Evolutionary conservation across 2,888 invertebrate genomes (phyloP), one percentile per base, ranked within the genome.

Genomic region (Charanyca ferruginea): DNA sequence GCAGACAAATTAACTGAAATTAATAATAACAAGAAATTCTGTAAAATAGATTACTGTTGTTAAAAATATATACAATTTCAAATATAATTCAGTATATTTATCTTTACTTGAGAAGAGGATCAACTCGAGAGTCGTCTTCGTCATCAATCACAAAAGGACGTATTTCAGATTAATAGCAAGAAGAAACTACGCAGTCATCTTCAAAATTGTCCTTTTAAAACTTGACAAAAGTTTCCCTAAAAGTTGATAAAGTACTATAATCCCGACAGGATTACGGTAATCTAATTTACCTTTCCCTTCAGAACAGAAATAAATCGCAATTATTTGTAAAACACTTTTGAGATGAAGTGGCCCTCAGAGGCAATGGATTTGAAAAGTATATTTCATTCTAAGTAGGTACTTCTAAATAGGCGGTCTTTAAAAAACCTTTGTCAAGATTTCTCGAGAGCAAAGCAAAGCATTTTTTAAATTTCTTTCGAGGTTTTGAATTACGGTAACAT

Each of bases 171-270:
- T 68, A 67, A 65, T 60, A 64, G 51, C 28, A 57, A 35, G 25
- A 45, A 47, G 11, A 62, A 75, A 64, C 18, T 52, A 59, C 47
- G 48, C 1, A 66, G 64, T 73, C 73, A 73, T 47, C 61, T 63
- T 13, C 57, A 49, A 69, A 73, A 67, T 73, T 64, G 58, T 57
- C 35, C 41, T 55, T 61, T 53, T 68, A 53, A 57, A 66, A 75
- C 45, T 62, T 71, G 16, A 62, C 64, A 25, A 42, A 66, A 52
- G 45, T 53, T 57, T 7, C 44, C 20, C 22, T 44, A 13, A 53
- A 73, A 64, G 32, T 73, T 77, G 62, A 77, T 63, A 67, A 77
- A 75, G 71, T 63, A 60, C 55, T 44, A 42, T 67, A 49, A 77
- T 67, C 38, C 38, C 42, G 8, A 47, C 57, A n/a, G 44, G 44